A percentile compares a stretch with the other conserved stretches of the same genome.
phyloP scores from a whole-genome alignment of 2,888 invertebrate species.

The Protodeltote pygarga region DNA sequence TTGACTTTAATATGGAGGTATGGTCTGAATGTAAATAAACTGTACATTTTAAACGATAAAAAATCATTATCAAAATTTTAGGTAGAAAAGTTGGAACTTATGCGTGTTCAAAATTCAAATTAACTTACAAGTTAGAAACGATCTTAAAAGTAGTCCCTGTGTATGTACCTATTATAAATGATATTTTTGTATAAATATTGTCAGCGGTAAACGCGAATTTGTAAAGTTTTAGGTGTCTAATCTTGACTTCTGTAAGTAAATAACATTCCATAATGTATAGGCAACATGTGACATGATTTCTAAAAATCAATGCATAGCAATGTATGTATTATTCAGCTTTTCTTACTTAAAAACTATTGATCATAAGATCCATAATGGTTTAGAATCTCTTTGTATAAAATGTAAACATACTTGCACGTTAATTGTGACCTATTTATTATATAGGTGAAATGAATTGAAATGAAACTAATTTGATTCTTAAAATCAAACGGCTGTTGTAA shows the following conservation, averaged over 20 bases:
- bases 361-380: slow-evolving; percentile 10
- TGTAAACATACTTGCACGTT: slow-evolving; percentile 5
- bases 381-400: slow-evolving; percentile 7
- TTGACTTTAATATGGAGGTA: slow-evolving; percentile 61
- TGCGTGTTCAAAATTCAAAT: slow-evolving; percentile 74
- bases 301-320: no score
- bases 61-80: slow-evolving; percentile 58
- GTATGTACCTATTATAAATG: slow-evolving; percentile 69
- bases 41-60: slow-evolving; percentile 61
- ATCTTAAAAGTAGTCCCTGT: slow-evolving; percentile 60
- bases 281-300: slow-evolving; percentile 21
- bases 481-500: slow-evolving; percentile 33
- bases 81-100: slow-evolving; percentile 64
- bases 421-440: slow-evolving; percentile 16
- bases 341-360: slow-evolving; percentile 37
- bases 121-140: slow-evolving; percentile 60
- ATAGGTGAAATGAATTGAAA: no score
- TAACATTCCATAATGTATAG: slow-evolving; percentile 55
- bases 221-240: slow-evolving; percentile 58
- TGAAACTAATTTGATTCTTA: slow-evolving; percentile 18
- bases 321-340: slow-evolving; percentile 26
- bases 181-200: slow-evolving; percentile 85
- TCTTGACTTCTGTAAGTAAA: slow-evolving; percentile 43
- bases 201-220: slow-evolving; percentile 68
- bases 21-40: slow-evolving; percentile 72